Evolutionary conservation across 2,113 vertebrate species (phyloP), one percentile per base, ranked within the genome.

Genomic region (Tychaedon coryphoeus): DNA sequence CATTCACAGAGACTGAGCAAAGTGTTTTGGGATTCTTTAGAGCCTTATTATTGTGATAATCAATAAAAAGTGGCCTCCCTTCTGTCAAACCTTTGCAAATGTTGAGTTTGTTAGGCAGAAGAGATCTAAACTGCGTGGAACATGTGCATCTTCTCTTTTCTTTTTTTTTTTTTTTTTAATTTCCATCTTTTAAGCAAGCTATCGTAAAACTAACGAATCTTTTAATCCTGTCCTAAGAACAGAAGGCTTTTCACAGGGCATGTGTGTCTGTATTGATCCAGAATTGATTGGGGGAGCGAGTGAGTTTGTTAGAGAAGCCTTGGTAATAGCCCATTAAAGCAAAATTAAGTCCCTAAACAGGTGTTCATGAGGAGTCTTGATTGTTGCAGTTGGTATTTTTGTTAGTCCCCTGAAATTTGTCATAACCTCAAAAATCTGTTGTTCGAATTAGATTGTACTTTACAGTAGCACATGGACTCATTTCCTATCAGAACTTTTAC

Each of bases 201-300:
- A 93, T 96, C 88, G 0, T 93, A 96, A 97, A 98, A 97, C 75
- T 93, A 97, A 96, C 77, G 84, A 96, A 90, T 96, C 96, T 96
- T 95, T 96, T 98, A 98, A 97, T 98, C 97, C 96, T 96, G 92
- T 95, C 94, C 94, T 90, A 80, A 87, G 95, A 97, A 98, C 98
- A 98, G 98, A 98, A 97, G 98, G 98, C 95, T 93, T 24, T 83
- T 62, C 86, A 97, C 92, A 89, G 77, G 94, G 90, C 96, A 94
- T 95, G 92, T 97, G 98, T 97, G 97, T 95, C 97, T 97, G 62
- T 98, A 98, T 98, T 97, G 98, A 98, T 98, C 97, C 97, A 96
- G 61, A 96, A 98, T 98, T 98, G 98, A 98, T 98, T 98, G 43
- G 36, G 36, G 45, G 91, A 58, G 38, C 7, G 0, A 92, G 79